Base-by-base conservation (phyloP, 2,888 invertebrate genomes). In the Spodoptera exigua region DNA sequence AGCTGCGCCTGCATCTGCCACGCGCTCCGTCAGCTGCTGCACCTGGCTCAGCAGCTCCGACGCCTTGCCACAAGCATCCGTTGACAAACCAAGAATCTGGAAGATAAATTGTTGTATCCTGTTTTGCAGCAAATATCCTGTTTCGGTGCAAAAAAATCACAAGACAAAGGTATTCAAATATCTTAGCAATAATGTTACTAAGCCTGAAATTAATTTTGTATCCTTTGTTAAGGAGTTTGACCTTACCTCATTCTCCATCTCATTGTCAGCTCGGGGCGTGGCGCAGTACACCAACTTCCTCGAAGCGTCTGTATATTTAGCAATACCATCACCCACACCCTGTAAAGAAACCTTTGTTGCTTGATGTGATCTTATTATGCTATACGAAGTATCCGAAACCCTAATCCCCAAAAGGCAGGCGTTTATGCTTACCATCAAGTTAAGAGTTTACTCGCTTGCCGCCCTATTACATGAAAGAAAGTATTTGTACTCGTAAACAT, bases 41-140 rank as follows among this genome's bases (percentile, higher is more conserved):
- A 85, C 87, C 9, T 72, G 78, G 0, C 78, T 61, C 10, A 87
- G 59, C 52, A 89, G 67, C 37, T 80, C 72, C 0, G 84, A 82
- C 0, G 86, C 81, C 44, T 79, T 76, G 1, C 79, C 79, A 11
- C 86, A 84, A 0, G 84, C 83, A 0, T 59, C 72, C 10, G 80
- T 80, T 1, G 89, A 74, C 5, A 86, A 57, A 1, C 82, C 81
- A 0, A 62, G 41, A 14, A 73, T 59, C 76, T 76, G 35, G 0
- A 48, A 18, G 7, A 0, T 12, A n/a, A 32, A 12, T 12, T 3
- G 7, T 4, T n/a, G 4, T 18, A 12, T 45, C 5, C 7, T 16
- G 7, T 34, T 18, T 3, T 7, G 12, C 14, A 9, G 5, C 12
- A 4, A 12, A 40, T 18, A 12, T 45, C 5, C 7, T 16, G 7